These are phyloP conservation scores for Drusus annulatus DNA, from an alignment of 1,140 invertebrate genomes.

Conservation along the genomic window DNA sequence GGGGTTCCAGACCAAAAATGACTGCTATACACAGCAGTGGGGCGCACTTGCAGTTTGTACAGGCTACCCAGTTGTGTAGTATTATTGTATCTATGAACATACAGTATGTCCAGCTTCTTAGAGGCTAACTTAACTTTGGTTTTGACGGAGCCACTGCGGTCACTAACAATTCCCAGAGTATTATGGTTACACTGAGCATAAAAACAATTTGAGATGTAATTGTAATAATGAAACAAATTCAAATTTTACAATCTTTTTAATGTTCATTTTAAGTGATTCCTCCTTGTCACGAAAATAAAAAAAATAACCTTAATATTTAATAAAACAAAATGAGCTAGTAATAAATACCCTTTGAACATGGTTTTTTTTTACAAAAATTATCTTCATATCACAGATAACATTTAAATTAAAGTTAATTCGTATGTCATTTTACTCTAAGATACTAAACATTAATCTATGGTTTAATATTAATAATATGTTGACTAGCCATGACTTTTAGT, in stretches of 20 bases:
- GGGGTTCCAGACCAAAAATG: too few species aligned
- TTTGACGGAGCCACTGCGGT: too few species aligned
- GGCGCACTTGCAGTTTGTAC: too few species aligned
- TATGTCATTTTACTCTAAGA: constrained; percentile 30
- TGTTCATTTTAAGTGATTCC: background rate
- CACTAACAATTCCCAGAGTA: too few species aligned
- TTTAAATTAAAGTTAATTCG: constrained; percentile 50
- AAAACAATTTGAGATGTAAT: too few species aligned
- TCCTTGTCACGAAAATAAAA: background rate
- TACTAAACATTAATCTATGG: constrained; percentile 19
- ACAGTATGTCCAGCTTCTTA: too few species aligned
- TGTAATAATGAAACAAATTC: background rate
- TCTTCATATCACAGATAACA: constrained; percentile 58
- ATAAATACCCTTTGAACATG: constrained; percentile 57
- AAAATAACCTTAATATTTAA: background rate
- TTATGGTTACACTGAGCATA: too few species aligned
- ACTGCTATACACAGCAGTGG: too few species aligned
- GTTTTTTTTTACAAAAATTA: constrained; percentile 57
- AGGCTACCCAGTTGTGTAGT: too few species aligned
- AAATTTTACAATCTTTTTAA: constrained; percentile 20
- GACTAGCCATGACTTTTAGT: constrained; percentile 27
- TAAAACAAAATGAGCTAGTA: constrained; percentile 16
- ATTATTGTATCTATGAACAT: too few species aligned
- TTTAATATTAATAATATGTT: constrained; percentile 8
- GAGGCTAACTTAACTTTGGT: too few species aligned